Conservation (phyloP, 2,113 vertebrate species). For the Reinhardtius hippoglossoides region DNA sequence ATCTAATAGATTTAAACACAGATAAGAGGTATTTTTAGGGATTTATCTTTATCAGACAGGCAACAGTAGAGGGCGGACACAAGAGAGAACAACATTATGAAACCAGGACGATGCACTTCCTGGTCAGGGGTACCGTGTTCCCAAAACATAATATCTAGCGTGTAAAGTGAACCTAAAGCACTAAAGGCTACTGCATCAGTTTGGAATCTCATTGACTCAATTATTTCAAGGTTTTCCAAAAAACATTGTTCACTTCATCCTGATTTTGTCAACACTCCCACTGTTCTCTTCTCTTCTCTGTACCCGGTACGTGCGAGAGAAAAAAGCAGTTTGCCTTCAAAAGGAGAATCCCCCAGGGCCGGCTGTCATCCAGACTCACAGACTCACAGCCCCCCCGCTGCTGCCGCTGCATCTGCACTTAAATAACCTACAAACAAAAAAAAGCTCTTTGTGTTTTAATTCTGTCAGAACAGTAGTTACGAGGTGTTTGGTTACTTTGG, state of each 20-base stretch:
- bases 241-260: background rate
- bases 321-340: background rate
- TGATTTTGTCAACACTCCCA: background rate
- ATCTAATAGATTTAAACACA: no score
- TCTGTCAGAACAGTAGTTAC: background rate
- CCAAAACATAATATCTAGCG: background rate
- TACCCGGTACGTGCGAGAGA: background rate
- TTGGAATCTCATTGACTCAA: background rate
- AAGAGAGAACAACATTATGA: no score
- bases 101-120: background rate
- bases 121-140: background rate
- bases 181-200: background rate
- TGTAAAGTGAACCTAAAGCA: background rate
- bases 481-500: constrained; percentile 47
- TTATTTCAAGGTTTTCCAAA: background rate
- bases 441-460: constrained; percentile 9
- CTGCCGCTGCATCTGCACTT: constrained; percentile 15
- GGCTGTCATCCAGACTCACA: constrained; percentile 21
- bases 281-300: background rate
- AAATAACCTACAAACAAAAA: constrained; percentile 6
- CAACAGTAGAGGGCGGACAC: no score
- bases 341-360: constrained; percentile 7
- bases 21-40: no score
- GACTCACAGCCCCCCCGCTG: constrained; percentile 3
- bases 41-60: no score